phyloP scores from a whole-genome alignment of 2,797 vertebrate species.

The Amniataba percoides region DNA sequence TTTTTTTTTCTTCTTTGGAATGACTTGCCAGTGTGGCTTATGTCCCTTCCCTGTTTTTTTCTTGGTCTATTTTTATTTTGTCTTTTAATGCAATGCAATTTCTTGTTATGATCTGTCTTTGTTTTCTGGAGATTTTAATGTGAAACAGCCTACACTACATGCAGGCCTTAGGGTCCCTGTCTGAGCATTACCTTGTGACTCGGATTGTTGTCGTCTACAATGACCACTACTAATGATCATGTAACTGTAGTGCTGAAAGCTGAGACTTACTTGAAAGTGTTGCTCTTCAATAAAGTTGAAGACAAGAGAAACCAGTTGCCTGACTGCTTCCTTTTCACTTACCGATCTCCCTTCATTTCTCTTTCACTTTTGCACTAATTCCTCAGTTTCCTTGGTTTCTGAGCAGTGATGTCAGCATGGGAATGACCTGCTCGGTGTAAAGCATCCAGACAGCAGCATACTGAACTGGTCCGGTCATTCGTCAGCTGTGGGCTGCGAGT shows the following conservation, averaged over 20 bases:
- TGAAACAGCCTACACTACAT: constrained; percentile 73
- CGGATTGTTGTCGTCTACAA: constrained; percentile 63
- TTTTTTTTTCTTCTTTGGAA: constrained; percentile 23
- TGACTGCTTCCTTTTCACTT: constrained; percentile 13
- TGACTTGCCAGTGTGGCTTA: constrained; percentile 50
- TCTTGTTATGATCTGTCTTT: constrained; percentile 54
- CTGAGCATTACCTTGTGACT: constrained; percentile 59
- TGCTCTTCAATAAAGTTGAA: constrained; percentile 87
- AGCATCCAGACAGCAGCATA: constrained; percentile 6
- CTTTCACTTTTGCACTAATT: not conserved
- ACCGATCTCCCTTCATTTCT: too few species aligned
- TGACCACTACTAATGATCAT: constrained; percentile 83
- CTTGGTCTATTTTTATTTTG: constrained; percentile 38
- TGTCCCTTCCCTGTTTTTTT: constrained; percentile 24
- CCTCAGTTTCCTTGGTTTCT: not conserved
- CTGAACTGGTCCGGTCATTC: not conserved
- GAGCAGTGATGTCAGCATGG: constrained; percentile 6
- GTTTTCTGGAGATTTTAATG: constrained; percentile 80
- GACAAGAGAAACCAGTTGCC: constrained; percentile 45
- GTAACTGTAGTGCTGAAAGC: constrained; percentile 78
- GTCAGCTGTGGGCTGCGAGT: constrained; percentile 10
- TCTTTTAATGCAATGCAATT: constrained; percentile 79
- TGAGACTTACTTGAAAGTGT: constrained; percentile 85
- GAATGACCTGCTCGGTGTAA: constrained; percentile 15
- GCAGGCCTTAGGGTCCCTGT: constrained; percentile 44